phyloP scores from a whole-genome alignment of 2,113 vertebrate species.

The Chaetodon auriga region DNA sequence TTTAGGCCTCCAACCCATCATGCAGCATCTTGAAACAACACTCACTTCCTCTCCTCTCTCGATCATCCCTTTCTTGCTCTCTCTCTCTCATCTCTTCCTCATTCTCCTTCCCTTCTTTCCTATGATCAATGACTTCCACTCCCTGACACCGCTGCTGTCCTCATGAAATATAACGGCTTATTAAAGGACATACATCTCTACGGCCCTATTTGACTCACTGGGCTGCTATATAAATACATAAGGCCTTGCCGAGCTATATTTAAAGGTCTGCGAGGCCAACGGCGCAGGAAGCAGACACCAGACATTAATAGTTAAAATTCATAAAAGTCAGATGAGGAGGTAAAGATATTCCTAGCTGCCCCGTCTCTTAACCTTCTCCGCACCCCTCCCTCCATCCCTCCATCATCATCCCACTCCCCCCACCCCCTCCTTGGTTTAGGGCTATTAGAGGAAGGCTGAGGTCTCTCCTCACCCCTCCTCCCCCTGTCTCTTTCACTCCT shows the following conservation, averaged over 20 bases:
- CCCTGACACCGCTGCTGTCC: slow-evolving; percentile 74
- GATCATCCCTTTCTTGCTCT: slow-evolving; percentile 21
- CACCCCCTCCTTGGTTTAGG: slow-evolving; percentile 48
- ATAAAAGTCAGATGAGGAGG: slow-evolving; percentile 87
- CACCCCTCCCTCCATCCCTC: slow-evolving; percentile 35
- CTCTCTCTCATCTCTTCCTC: slow-evolving; percentile 24
- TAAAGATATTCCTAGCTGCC: slow-evolving; percentile 82
- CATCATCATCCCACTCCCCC: slow-evolving; percentile 27
- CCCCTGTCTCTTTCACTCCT: slow-evolving; percentile 43
- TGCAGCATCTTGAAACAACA: slow-evolving; percentile 41
- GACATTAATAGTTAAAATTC: slow-evolving; percentile 89
- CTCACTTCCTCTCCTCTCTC: slow-evolving; percentile 32
- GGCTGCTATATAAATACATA: slow-evolving; percentile 81
- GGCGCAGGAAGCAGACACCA: slow-evolving; percentile 65
- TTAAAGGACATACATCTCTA: slow-evolving; percentile 81
- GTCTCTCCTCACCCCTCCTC: slow-evolving; percentile 32
- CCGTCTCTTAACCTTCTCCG: slow-evolving; percentile 65
- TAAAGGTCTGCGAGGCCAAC: slow-evolving; percentile 73
- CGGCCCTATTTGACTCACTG: slow-evolving; percentile 73
- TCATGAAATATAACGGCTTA: slow-evolving; percentile 83
- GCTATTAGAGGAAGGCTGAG: slow-evolving; percentile 67
- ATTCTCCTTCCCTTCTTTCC: slow-evolving; percentile 40
- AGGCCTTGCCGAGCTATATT: slow-evolving; percentile 73
- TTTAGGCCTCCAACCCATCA: slow-evolving; percentile 5
- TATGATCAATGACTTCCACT: slow-evolving; percentile 77